Base-by-base conservation (phyloP, 2,113 vertebrate species). In the Oreocharis arfaki region DNA sequence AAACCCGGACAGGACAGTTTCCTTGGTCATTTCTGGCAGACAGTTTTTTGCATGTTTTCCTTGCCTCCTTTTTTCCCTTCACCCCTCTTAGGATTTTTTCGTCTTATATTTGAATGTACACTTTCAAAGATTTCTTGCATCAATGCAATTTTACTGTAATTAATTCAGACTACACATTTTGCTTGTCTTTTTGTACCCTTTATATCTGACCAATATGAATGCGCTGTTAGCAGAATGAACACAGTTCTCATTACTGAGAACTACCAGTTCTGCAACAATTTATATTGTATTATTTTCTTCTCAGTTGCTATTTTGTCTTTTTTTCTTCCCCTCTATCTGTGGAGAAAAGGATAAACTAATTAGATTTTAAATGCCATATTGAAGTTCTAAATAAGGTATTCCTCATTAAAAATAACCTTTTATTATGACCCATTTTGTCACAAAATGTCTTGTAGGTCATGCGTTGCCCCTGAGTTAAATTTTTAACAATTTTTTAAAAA, bases 351-450 rank as follows among this genome's bases (percentile, higher is more conserved):
- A 39, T 47, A 42, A 83, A 59, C 44, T 89, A 93, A 94, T 87
- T 90, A 50, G 57, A 73, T 87, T 69, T 83, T 65, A 91, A 95
- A 89, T 92, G 78, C 47, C 65, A 67, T 41, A 30, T 46, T 83
- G 27, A 23, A 22, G 55, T 78, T 86, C 68, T 92, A 84, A 81
- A 59, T 63, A 70, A 71, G n/a, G 22, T 56, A n/a, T 67, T 63
- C 26, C 33, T 95, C 21, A 81, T 95, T 80, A 63, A 83, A 92
- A 74, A 76, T 79, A 94, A 77, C 76, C 76, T 90, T 94, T 87
- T 90, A 70, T 84, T 90, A 41, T n/a, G 19, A 67, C 20, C 23
- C 8, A 23, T 71, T 69, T 84, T 74, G 35, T 78, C 46, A 64
- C 49, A 56, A 61, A 47, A 56, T 75, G 2, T 61, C 13, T 49